Percentiles rank a stretch among this genome's conserved stretches.
Conservation (phyloP, 2,797 vertebrate genomes). For the Lacerta agilis region DNA sequence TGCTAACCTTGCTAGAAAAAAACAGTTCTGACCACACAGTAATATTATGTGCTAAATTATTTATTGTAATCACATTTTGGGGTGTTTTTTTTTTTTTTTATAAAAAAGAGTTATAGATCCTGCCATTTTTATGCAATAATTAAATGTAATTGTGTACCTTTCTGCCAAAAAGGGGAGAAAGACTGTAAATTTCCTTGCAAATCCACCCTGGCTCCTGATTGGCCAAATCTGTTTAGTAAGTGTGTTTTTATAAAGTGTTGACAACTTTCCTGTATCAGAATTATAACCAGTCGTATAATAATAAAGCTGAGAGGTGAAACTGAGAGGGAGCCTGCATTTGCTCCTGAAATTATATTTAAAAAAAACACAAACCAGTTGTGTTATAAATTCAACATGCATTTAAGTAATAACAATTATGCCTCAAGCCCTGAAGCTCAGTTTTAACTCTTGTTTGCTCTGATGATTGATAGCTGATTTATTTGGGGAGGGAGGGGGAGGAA, state of each 20-base stretch:
- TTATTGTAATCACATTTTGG: background rate
- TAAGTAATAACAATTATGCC: constrained; percentile 10
- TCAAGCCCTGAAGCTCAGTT: constrained; percentile 3
- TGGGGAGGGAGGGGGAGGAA: background rate
- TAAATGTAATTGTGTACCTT: constrained; percentile 19
- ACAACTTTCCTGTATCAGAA: constrained; percentile 32
- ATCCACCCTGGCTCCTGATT: constrained; percentile 11
- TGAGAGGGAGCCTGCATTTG: background rate
- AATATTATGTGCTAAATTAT: background rate
- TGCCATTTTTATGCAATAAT: constrained; percentile 26
- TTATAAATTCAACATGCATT: constrained; percentile 14
- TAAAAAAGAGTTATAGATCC: background rate
- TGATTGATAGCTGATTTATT: background rate
- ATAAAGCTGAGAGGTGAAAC: constrained; percentile 16
- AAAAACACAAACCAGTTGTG: background rate
- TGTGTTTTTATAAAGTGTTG: constrained; percentile 28
- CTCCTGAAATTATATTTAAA: background rate
- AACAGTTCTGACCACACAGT: background rate
- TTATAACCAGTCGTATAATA: constrained; percentile 31
- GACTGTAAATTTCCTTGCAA: constrained; percentile 7
- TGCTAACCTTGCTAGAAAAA: background rate
- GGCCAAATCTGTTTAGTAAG: constrained; percentile 14
- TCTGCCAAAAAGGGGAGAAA: background rate
- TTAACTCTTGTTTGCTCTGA: background rate
- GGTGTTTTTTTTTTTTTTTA: background rate